phyloP scores from a whole-genome alignment of 1,140 invertebrate species.

The Pemphigus obesinymphae region DNA sequence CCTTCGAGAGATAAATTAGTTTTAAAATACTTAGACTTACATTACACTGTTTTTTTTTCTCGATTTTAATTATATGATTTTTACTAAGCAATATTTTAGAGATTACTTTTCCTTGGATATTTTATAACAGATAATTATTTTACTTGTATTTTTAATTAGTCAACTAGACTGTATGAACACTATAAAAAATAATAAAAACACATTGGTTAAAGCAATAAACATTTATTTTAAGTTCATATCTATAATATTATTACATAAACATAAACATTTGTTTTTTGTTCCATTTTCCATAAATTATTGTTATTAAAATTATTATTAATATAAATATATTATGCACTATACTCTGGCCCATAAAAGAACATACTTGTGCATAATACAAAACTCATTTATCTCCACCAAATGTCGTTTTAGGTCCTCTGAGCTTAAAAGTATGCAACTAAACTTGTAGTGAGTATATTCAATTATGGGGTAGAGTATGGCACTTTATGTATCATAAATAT shows the following conservation, averaged over 20 bases:
- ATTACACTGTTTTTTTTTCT: background rate
- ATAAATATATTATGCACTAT: background rate
- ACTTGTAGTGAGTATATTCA: too few species aligned
- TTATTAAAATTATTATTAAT: background rate
- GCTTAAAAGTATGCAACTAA: too few species aligned
- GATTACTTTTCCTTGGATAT: too few species aligned
- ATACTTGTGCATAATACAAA: too few species aligned
- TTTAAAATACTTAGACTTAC: background rate
- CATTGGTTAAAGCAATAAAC: background rate
- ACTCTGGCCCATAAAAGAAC: too few species aligned
- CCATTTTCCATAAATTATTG: constrained; percentile 17
- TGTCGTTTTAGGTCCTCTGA: too few species aligned
- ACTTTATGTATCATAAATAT: background rate
- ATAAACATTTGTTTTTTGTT: background rate
- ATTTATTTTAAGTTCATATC: background rate
- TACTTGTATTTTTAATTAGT: background rate
- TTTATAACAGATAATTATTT: background rate
- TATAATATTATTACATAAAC: background rate
- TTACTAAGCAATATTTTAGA: background rate
- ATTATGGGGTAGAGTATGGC: too few species aligned
- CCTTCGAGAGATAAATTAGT: background rate
- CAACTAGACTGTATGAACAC: background rate
- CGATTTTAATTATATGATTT: background rate
- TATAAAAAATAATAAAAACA: background rate
- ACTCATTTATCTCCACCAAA: too few species aligned